phyloP scores from a whole-genome alignment of 1,140 invertebrate species.

The Liolophura sinensis region DNA sequence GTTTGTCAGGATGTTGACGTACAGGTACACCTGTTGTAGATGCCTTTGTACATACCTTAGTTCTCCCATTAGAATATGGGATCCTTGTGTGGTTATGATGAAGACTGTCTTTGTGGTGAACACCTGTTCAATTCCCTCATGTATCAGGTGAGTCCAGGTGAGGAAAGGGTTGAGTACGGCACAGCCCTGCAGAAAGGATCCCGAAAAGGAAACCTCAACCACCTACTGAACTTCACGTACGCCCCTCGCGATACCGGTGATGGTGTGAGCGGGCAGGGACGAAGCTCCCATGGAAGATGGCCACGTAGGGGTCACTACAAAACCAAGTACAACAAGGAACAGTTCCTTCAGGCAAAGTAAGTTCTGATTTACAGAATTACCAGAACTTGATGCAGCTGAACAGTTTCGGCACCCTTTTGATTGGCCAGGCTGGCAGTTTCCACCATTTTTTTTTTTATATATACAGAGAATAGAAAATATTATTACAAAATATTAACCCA shows the following conservation, averaged over 20 bases:
- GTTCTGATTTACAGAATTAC: constrained; percentile 26
- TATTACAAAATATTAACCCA: too few relatives aligned
- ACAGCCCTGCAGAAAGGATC: constrained; percentile 81
- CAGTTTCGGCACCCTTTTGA: too few relatives aligned
- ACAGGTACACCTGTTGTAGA: neutral
- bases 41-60: constrained; percentile 1
- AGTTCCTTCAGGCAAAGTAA: constrained; percentile 92
- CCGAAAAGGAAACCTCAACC: constrained; percentile 90
- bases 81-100: neutral
- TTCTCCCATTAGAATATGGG: neutral
- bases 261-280: constrained; percentile 14
- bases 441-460: too few relatives aligned
- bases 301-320: neutral
- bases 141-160: constrained; percentile 59
- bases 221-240: constrained; percentile 83
- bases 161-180: constrained; percentile 73
- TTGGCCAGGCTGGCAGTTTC: too few relatives aligned
- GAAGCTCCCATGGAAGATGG: constrained; percentile 10
- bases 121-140: constrained; percentile 42
- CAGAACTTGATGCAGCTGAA: too few relatives aligned
- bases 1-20: neutral
- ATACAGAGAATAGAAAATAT: too few relatives aligned
- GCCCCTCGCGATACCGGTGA: constrained; percentile 66
- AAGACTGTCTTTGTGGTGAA: constrained; percentile 1
- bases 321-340: constrained; percentile 80